Percentiles rank a stretch among this genome's conserved stretches.
phyloP scores from a whole-genome alignment of 2,797 vertebrate genomes.

The Characodon lateralis region DNA sequence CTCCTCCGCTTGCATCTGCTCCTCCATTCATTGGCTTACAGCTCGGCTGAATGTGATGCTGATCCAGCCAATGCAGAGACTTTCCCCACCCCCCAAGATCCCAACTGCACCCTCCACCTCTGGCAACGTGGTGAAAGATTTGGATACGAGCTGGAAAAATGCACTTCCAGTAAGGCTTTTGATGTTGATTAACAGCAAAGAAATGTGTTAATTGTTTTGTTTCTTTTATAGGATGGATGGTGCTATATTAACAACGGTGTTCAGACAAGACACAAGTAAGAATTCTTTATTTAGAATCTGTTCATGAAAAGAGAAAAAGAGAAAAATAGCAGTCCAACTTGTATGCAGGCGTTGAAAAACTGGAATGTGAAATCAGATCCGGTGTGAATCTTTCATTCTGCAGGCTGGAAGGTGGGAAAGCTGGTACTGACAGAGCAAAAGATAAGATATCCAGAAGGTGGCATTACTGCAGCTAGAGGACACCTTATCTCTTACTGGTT shows the following conservation, averaged over 20 bases:
- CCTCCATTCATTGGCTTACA: slow-evolving; percentile 65
- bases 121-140: slow-evolving; percentile 71
- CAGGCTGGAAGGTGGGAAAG: background rate
- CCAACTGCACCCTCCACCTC: slow-evolving; percentile 49
- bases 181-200: slow-evolving; percentile 39
- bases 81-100: slow-evolving; percentile 18
- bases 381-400: slow-evolving; percentile 17
- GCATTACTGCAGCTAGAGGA: slow-evolving; percentile 8
- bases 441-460: slow-evolving; percentile 50
- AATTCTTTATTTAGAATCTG: background rate
- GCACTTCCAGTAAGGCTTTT: slow-evolving; percentile 60
- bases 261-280: slow-evolving; percentile 11
- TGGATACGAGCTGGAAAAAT: slow-evolving; percentile 67
- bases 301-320: background rate
- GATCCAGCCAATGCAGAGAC: slow-evolving; percentile 51
- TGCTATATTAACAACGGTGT: slow-evolving; percentile 1
- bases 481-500: background rate
- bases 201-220: slow-evolving; percentile 43
- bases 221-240: slow-evolving; percentile 18
- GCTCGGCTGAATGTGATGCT: slow-evolving; percentile 43
- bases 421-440: slow-evolving; percentile 36
- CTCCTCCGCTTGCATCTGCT: slow-evolving; percentile 55
- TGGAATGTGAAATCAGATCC: slow-evolving; percentile 54
- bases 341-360: slow-evolving; percentile 3
- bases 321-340: background rate